A percentile compares a stretch with the other conserved stretches of the same genome.
Conservation (phyloP, 2,113 vertebrate genomes). For the Platysteira castanea region DNA sequence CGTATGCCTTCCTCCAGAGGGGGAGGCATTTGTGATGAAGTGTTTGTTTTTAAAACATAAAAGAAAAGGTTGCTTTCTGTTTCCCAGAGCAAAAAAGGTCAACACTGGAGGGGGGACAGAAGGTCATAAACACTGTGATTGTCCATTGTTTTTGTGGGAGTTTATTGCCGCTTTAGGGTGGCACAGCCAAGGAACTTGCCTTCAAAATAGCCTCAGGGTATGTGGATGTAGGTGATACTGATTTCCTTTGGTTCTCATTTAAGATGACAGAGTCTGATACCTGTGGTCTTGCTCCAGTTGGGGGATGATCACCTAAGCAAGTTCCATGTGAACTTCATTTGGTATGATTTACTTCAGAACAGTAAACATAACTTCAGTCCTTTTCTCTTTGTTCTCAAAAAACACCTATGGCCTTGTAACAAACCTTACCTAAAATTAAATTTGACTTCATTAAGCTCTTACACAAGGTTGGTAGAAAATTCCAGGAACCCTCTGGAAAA, state of each 20-base stretch:
- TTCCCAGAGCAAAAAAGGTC: neutral
- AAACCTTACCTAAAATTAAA: neutral
- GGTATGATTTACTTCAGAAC: neutral
- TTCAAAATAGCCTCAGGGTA: neutral
- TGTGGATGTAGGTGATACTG: neutral
- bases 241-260: neutral
- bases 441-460: conserved; percentile 17
- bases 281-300: neutral
- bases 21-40: neutral
- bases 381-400: neutral
- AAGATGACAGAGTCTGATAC: neutral
- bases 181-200: neutral
- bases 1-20: neutral
- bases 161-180: conserved; percentile 7
- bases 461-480: conserved; percentile 25
- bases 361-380: neutral
- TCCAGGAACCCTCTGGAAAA: neutral
- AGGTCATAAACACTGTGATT: neutral
- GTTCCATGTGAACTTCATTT: neutral
- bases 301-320: neutral
- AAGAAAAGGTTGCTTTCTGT: conserved; percentile 20
- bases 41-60: conserved; percentile 17
- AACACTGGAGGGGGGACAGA: neutral
- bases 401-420: neutral
- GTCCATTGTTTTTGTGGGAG: conserved; percentile 28